Conservation (phyloP, 1,140 invertebrate species). For the Proctacanthus coquilletti region DNA sequence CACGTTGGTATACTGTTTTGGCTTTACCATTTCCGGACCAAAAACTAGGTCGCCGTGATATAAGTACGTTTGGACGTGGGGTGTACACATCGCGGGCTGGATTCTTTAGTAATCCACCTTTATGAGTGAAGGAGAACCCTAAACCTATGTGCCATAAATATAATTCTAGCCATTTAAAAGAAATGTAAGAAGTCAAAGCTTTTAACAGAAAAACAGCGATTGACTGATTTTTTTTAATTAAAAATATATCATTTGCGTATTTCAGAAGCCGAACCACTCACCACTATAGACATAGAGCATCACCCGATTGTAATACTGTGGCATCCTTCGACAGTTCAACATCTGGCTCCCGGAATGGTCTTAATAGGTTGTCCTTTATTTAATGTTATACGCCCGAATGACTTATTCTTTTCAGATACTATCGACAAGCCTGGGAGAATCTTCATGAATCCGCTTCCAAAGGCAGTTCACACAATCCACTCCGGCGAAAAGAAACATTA, state of each 20-base stretch:
- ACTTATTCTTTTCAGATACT: conserved; percentile 34
- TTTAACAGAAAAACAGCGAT: background rate
- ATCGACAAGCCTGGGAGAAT: conserved; percentile 83
- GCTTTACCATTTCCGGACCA: conserved; percentile 83
- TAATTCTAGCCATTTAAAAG: background rate
- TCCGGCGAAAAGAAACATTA: conserved; percentile 51
- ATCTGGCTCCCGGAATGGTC: conserved; percentile 61
- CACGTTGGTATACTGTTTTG: conserved; percentile 75
- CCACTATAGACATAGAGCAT: conserved; percentile 70
- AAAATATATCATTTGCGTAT: background rate
- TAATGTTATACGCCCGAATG: no score
- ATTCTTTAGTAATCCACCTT: conserved; percentile 59
- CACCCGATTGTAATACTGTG: conserved; percentile 75
- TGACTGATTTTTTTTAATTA: background rate
- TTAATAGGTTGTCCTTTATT: conserved; percentile 45
- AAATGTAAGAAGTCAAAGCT: conserved; percentile 5
- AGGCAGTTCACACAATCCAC: conserved; percentile 31
- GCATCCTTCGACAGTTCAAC: conserved; percentile 73
- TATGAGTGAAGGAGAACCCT: background rate
- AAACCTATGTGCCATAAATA: background rate
- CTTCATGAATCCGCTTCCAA: conserved; percentile 60
- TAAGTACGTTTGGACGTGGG: conserved; percentile 46
- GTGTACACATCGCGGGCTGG: conserved; percentile 57
- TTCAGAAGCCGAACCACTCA: conserved; percentile 55
- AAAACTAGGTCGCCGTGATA: conserved; percentile 66